Evolutionary conservation across 2,113 vertebrate genomes (phyloP).

Genomic region (Dunckerocampus dactyliophorus): DNA sequence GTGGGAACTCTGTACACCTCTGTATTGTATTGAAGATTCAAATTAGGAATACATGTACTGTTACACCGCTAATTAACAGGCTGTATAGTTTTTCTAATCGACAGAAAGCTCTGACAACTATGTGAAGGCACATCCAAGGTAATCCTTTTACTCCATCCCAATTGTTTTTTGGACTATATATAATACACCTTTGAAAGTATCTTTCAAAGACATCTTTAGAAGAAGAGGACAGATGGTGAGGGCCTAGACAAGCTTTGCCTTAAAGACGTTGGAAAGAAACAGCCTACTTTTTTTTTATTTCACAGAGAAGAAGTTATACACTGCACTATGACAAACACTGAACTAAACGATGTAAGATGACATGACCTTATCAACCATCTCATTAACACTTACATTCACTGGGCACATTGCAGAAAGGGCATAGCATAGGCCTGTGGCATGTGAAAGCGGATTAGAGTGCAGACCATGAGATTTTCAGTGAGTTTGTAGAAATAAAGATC

Average conservation of each 20-base stretch:
- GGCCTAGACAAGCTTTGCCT: not conserved
- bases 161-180: conserved; percentile 38
- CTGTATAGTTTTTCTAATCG: conserved; percentile 18
- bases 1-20: no score
- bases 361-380: conserved; percentile 58
- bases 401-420: conserved; percentile 54
- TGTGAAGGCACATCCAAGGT: conserved; percentile 32
- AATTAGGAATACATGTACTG: no score
- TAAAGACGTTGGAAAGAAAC: conserved; percentile 17
- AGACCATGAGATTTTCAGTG: conserved; percentile 73
- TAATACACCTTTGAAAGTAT: conserved; percentile 18
- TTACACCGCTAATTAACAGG: no score
- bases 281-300: conserved; percentile 31
- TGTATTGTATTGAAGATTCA: no score
- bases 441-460: conserved; percentile 64
- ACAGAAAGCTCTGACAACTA: conserved; percentile 36
- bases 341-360: conserved; percentile 31
- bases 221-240: conserved; percentile 41
- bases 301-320: not conserved
- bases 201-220: conserved; percentile 11
- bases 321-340: not conserved
- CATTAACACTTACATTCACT: conserved; percentile 21
- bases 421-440: conserved; percentile 54
- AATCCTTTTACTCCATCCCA: conserved; percentile 31
- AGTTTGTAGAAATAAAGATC: conserved; percentile 74